Evolutionary conservation across 2,113 vertebrate genomes (phyloP).

Genomic region (Pantherophis guttatus): DNA sequence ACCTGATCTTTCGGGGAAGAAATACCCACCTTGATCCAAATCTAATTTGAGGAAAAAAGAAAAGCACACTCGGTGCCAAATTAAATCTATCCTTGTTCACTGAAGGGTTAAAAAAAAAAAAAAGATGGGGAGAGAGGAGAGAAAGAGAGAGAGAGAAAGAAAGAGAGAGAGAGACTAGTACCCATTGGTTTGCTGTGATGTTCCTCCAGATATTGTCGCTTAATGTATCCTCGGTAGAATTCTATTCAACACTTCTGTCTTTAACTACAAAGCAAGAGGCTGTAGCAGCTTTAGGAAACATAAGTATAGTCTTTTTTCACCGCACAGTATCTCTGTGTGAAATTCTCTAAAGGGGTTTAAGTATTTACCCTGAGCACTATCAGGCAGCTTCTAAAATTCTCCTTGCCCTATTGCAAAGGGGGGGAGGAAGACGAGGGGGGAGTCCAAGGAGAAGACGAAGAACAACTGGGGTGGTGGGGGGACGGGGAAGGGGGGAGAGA

Average conservation of each 20-base stretch:
- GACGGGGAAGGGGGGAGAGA: not conserved
- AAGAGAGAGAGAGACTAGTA: slow-evolving; percentile 57
- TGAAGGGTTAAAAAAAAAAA: slow-evolving; percentile 70
- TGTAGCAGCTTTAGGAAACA: slow-evolving; percentile 93
- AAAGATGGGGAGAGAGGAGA: not conserved
- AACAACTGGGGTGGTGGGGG: not conserved
- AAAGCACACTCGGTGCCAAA: not conserved
- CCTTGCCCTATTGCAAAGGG: slow-evolving; percentile 94
- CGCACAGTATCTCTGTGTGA: slow-evolving; percentile 90
- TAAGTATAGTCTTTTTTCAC: slow-evolving; percentile 88
- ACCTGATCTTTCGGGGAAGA: not conserved
- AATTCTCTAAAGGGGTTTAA: slow-evolving; percentile 99
- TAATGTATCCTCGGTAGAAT: slow-evolving; percentile 91
- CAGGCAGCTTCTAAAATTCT: slow-evolving; percentile 91
- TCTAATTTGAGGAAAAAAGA: slow-evolving; percentile 17
- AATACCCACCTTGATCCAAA: slow-evolving; percentile 27
- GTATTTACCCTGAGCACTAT: slow-evolving; percentile 98
- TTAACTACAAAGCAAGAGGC: slow-evolving; percentile 91
- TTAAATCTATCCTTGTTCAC: slow-evolving; percentile 42
- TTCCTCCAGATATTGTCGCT: slow-evolving; percentile 85
- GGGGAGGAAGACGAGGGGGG: not conserved
- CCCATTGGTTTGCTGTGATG: slow-evolving; percentile 80
- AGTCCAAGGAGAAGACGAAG: not conserved
- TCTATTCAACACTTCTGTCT: slow-evolving; percentile 91
- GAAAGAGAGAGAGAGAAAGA: slow-evolving; percentile 37